These are phyloP conservation scores for Stigmatopora nigra DNA, from an alignment of 2,113 vertebrate genomes.

Conservation along the genomic window DNA sequence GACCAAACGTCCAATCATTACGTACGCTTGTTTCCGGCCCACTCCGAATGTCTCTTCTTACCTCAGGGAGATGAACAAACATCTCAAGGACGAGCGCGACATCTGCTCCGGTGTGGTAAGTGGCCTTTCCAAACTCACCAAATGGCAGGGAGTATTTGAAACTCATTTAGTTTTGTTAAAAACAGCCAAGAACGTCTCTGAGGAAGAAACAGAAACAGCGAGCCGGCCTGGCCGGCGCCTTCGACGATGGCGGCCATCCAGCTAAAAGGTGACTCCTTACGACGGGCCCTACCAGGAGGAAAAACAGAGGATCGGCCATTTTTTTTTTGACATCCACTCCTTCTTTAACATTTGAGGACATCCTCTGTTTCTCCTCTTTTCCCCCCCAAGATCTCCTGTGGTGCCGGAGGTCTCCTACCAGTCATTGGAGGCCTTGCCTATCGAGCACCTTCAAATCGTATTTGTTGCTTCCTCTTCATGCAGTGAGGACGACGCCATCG, in stretches of 20 bases:
- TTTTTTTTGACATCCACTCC: slow-evolving; percentile 1
- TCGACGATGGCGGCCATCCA: slow-evolving; percentile 46
- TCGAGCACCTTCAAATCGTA: slow-evolving; percentile 66
- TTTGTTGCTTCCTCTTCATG: slow-evolving; percentile 65
- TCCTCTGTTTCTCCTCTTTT: slow-evolving; percentile 62
- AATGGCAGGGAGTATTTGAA: neutral
- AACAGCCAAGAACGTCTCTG: slow-evolving; percentile 51
- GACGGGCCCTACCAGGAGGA: slow-evolving; percentile 21
- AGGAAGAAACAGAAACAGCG: slow-evolving; percentile 64
- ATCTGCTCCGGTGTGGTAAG: slow-evolving; percentile 68
- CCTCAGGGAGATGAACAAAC: slow-evolving; percentile 89
- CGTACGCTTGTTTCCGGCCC: neutral
- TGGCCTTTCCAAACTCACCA: neutral
- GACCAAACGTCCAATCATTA: neutral
- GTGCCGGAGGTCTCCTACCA: slow-evolving; percentile 61
- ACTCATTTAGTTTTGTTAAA: neutral
- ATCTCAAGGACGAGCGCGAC: slow-evolving; percentile 83
- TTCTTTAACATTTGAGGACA: slow-evolving; percentile 13
- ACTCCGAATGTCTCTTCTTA: neutral
- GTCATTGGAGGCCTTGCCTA: slow-evolving; percentile 64
- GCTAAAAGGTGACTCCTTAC: slow-evolving; percentile 50
- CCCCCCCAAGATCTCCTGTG: slow-evolving; percentile 47
- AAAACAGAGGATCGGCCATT: slow-evolving; percentile 59
- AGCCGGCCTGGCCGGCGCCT: slow-evolving; percentile 36
- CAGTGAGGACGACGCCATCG: slow-evolving; percentile 50